Percentiles rank a stretch among this genome's conserved stretches.
Conservation (phyloP, 2,888 invertebrate genomes). For the Hirtodrosophila duncani region DNA sequence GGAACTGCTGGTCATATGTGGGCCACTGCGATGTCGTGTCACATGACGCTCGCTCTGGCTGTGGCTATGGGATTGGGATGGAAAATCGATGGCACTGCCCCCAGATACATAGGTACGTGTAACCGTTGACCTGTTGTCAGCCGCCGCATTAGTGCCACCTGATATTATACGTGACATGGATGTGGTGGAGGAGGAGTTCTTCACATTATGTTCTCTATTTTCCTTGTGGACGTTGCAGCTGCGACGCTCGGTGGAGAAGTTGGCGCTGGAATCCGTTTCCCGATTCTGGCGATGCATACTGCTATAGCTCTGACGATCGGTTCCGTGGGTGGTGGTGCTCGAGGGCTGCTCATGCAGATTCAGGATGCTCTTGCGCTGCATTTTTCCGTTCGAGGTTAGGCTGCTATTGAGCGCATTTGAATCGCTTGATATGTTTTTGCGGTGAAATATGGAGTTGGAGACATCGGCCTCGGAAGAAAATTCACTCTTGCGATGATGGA, state of each 20-base stretch:
- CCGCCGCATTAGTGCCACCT: conserved; percentile 19
- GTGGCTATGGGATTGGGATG: conserved; percentile 43
- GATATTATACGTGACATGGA: conserved; percentile 56
- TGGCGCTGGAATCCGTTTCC: conserved; percentile 79
- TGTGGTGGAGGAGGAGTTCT: conserved; percentile 38
- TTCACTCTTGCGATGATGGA: conserved; percentile 86
- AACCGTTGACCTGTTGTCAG: conserved; percentile 37
- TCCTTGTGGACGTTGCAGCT: conserved; percentile 59
- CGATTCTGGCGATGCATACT: conserved; percentile 86
- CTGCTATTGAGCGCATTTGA: conserved; percentile 66
- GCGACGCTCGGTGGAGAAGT: conserved; percentile 50
- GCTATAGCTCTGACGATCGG: conserved; percentile 87
- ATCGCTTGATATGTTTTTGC: conserved; percentile 79
- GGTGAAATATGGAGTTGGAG: conserved; percentile 87
- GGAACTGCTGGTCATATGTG: conserved; percentile 55
- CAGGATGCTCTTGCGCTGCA: conserved; percentile 88
- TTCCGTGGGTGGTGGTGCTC: conserved; percentile 82
- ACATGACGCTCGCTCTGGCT: conserved; percentile 29
- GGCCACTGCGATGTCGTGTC: conserved; percentile 46
- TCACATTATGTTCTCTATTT: conserved; percentile 45
- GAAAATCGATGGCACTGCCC: conserved; percentile 52
- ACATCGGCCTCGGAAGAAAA: conserved; percentile 87
- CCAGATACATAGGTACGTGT: conserved; percentile 46
- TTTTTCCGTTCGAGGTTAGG: conserved; percentile 81
- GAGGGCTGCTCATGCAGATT: conserved; percentile 87